phyloP scores from a whole-genome alignment of 2,888 invertebrate species.

The Xylophagus ater region DNA sequence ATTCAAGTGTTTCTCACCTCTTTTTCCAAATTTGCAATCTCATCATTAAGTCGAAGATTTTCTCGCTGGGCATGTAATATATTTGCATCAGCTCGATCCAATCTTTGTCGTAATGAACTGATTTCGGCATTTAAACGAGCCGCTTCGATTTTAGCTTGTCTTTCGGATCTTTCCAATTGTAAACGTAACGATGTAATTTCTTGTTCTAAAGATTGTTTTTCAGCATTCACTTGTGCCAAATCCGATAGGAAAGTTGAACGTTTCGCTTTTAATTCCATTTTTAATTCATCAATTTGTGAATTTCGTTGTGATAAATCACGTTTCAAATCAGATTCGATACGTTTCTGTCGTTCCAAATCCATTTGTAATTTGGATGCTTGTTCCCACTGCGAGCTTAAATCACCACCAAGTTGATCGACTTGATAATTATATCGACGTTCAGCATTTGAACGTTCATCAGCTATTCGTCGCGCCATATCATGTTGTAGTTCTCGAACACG shows the following conservation, averaged over 20 bases:
- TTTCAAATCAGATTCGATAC: conserved; percentile 63
- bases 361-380: conserved; percentile 63
- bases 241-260: conserved; percentile 60
- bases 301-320: conserved; percentile 67
- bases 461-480: conserved; percentile 59
- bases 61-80: conserved; percentile 68
- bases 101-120: conserved; percentile 56
- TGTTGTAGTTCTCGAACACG: conserved; percentile 64
- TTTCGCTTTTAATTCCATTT: conserved; percentile 68
- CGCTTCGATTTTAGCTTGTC: conserved; percentile 65
- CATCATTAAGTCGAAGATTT: conserved; percentile 65
- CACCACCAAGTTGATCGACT: conserved; percentile 68
- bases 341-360: conserved; percentile 66
- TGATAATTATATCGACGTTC: conserved; percentile 62
- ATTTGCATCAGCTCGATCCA: conserved; percentile 73
- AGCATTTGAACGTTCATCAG: conserved; percentile 60
- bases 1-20: conserved; percentile 48
- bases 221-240: conserved; percentile 60
- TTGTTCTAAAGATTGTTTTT: conserved; percentile 68
- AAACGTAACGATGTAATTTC: conserved; percentile 61
- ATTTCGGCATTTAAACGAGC: conserved; percentile 65
- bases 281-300: conserved; percentile 63
- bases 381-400: conserved; percentile 71
- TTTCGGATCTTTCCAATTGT: conserved; percentile 57
- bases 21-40: conserved; percentile 67